Evolutionary conservation across 2,113 vertebrate species (phyloP).

Genomic region (Pseudopodoces humilis): DNA sequence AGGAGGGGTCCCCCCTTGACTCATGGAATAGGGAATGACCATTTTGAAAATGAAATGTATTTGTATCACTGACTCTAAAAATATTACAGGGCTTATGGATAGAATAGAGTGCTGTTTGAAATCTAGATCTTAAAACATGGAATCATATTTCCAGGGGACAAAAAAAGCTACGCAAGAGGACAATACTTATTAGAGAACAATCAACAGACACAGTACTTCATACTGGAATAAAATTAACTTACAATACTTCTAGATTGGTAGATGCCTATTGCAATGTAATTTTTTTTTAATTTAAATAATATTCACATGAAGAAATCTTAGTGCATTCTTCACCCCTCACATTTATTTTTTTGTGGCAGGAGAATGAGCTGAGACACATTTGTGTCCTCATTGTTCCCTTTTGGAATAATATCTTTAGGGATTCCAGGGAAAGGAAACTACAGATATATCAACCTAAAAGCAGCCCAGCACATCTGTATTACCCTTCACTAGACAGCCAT

Average conservation of each 20-base stretch:
- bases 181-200: neutral
- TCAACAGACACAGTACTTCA: neutral
- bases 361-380: neutral
- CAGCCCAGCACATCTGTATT: neutral
- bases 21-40: neutral
- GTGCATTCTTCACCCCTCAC: neutral
- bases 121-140: neutral
- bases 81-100: neutral
- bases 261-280: neutral
- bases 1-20: neutral
- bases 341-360: neutral
- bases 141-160: neutral
- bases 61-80: neutral
- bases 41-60: neutral
- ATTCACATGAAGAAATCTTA: neutral
- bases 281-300: neutral
- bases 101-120: neutral
- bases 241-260: neutral
- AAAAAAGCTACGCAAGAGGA: neutral
- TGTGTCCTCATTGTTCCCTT: neutral
- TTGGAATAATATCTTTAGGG: neutral
- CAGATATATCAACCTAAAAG: neutral
- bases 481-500: neutral
- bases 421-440: neutral
- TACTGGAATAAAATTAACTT: neutral